Conservation (phyloP, 2,888 invertebrate species). For the Drosophila parthenogenetica region DNA sequence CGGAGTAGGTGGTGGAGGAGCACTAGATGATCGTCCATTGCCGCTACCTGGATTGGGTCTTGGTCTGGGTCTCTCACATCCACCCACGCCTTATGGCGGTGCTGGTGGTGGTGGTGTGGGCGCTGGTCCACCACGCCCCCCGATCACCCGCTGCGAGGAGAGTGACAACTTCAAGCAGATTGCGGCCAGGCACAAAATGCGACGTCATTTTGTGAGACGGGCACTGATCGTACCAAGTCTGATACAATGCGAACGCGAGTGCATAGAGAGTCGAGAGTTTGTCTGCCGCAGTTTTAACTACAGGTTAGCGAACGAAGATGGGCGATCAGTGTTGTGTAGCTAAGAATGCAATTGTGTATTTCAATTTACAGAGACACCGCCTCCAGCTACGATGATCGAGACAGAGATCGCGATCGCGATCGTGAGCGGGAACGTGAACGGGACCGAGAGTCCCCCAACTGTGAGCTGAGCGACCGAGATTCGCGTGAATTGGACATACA, state of each 20-base stretch:
- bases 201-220: constrained; percentile 91
- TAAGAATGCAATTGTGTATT: constrained; percentile 48
- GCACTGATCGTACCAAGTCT: constrained; percentile 90
- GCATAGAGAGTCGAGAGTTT: constrained; percentile 92
- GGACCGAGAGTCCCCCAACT: constrained; percentile 88
- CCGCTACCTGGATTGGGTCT: constrained; percentile 65
- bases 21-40: constrained; percentile 75
- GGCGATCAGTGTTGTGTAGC: constrained; percentile 37
- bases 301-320: constrained; percentile 86
- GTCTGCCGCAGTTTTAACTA: constrained; percentile 95
- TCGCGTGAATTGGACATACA: constrained; percentile 93
- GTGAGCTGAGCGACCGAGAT: constrained; percentile 95
- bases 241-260: constrained; percentile 93
- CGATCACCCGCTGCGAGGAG: constrained; percentile 90
- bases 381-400: constrained; percentile 87
- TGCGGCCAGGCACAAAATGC: constrained; percentile 91
- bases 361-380: constrained; percentile 86
- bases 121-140: constrained; percentile 84
- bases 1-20: constrained; percentile 52
- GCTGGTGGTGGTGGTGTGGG: constrained; percentile 68
- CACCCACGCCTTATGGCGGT: constrained; percentile 65
- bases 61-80: constrained; percentile 67
- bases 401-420: constrained; percentile 87
- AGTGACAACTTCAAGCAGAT: constrained; percentile 93
- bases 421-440: constrained; percentile 84